Evolutionary conservation across 2,888 invertebrate species (phyloP).

Genomic region (Campopleginae sp.): DNA sequence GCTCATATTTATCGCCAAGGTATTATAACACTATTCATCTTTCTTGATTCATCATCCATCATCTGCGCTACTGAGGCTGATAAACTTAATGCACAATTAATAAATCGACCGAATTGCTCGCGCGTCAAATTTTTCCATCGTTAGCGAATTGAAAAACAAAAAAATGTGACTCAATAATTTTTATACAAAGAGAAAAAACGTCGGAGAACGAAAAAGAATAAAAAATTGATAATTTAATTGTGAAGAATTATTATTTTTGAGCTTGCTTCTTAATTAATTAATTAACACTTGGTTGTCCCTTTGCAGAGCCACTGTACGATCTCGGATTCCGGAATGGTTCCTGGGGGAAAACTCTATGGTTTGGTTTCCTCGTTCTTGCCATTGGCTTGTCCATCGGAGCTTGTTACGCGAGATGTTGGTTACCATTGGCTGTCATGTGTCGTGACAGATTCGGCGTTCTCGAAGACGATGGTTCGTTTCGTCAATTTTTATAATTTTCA

Average conservation of each 20-base stretch:
- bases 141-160: not conserved
- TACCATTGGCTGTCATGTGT: conserved; percentile 84
- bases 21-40: conserved; percentile 54
- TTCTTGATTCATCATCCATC: not conserved
- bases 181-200: not conserved
- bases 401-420: conserved; percentile 86
- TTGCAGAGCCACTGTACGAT: conserved; percentile 78
- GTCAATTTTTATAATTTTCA: not conserved
- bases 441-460: conserved; percentile 85
- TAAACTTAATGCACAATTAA: not conserved
- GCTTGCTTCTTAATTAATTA: not conserved
- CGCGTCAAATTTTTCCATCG: not conserved
- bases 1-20: conserved; percentile 82
- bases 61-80: not conserved
- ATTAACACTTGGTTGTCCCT: not conserved
- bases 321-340: conserved; percentile 81
- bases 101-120: not conserved
- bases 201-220: not conserved
- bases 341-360: conserved; percentile 86
- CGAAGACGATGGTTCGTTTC: conserved; percentile 83
- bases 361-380: conserved; percentile 85
- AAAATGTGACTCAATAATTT: not conserved
- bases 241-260: not conserved
- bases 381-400: conserved; percentile 85
- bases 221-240: not conserved